phyloP scores from a whole-genome alignment of 2,113 vertebrate genomes.

The Todiramphus saurophagus region DNA sequence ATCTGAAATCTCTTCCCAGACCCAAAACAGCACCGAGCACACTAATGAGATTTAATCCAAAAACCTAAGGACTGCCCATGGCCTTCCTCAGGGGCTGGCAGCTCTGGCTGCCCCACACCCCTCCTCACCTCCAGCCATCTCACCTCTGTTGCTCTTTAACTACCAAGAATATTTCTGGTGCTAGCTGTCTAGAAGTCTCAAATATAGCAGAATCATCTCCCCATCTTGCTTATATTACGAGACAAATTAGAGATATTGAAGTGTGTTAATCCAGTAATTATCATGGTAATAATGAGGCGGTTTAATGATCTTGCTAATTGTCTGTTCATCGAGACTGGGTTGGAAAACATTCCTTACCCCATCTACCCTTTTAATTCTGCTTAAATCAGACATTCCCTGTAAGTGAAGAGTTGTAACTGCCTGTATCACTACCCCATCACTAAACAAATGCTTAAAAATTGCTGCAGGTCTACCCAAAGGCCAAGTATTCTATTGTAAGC shows the following conservation, averaged over 20 bases:
- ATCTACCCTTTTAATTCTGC: slow-evolving; percentile 30
- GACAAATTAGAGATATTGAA: slow-evolving; percentile 60
- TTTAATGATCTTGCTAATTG: slow-evolving; percentile 66
- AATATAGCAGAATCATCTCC: neutral
- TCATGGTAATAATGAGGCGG: slow-evolving; percentile 58
- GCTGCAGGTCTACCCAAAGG: slow-evolving; percentile 38
- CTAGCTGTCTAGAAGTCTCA: neutral
- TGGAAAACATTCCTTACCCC: slow-evolving; percentile 31
- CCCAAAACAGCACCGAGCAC: neutral
- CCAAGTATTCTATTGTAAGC: neutral
- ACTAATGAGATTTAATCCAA: neutral
- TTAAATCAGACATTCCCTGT: slow-evolving; percentile 11
- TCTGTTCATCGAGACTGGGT: slow-evolving; percentile 23
- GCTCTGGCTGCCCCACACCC: neutral
- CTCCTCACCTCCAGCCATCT: neutral
- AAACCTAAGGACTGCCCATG: neutral
- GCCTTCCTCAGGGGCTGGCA: neutral
- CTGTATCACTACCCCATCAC: neutral
- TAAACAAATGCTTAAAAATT: neutral
- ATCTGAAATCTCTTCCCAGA: neutral
- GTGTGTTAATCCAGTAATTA: slow-evolving; percentile 64
- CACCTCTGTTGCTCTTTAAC: neutral
- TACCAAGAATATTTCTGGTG: neutral
- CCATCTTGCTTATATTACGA: slow-evolving; percentile 35
- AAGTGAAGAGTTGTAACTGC: neutral